phyloP scores from a whole-genome alignment of 2,888 invertebrate species.

The Crepidodera aurea region DNA sequence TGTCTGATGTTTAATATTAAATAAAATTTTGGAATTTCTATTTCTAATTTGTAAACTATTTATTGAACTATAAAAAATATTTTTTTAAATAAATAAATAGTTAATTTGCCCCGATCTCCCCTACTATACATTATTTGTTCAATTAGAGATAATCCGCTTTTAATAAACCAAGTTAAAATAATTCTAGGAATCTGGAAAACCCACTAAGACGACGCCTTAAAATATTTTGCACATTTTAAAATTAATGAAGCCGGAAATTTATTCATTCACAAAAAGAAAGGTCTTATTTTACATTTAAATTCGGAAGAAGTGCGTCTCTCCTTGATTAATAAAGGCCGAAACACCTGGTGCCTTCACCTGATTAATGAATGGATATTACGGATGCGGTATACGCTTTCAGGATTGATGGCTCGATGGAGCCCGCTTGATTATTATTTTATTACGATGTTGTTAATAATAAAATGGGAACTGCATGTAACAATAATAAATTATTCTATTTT shows the following conservation, averaged over 20 bases:
- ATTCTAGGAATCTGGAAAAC: background rate
- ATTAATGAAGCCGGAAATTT: conserved; percentile 11
- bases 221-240: conserved; percentile 8
- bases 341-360: conserved; percentile 15
- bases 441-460: background rate
- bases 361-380: conserved; percentile 16
- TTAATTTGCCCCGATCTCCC: too few relatives aligned
- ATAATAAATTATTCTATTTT: too few relatives aligned
- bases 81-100: too few relatives aligned
- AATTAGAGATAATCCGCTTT: background rate
- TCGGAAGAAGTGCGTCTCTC: conserved; percentile 12
- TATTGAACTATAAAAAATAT: too few relatives aligned
- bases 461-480: background rate
- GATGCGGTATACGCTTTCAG: conserved; percentile 13
- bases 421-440: conserved; percentile 4
- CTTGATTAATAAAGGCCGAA: conserved; percentile 16
- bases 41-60: too few relatives aligned
- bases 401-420: conserved; percentile 8
- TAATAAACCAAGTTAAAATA: background rate
- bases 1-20: too few relatives aligned
- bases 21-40: too few relatives aligned
- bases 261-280: conserved; percentile 11
- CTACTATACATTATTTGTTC: too few relatives aligned
- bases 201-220: background rate
- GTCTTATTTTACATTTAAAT: conserved; percentile 19